Evolutionary conservation across 2,797 vertebrate genomes (phyloP).

Genomic region (Karalla daura): DNA sequence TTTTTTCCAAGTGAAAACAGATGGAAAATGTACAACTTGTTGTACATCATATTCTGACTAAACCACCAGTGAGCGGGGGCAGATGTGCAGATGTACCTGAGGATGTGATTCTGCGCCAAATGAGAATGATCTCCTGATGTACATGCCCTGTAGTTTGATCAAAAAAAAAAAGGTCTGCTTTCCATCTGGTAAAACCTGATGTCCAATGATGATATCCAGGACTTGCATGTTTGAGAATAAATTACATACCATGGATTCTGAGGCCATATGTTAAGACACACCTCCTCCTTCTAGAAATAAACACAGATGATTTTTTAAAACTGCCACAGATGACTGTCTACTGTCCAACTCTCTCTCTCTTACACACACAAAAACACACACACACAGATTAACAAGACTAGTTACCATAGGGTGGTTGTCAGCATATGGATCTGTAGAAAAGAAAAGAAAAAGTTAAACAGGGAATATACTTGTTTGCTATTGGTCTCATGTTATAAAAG

Average conservation of each 20-base stretch:
- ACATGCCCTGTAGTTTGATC: slow-evolving; percentile 45
- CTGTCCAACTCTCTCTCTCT: neutral
- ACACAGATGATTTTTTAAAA: slow-evolving; percentile 38
- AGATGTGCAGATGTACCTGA: slow-evolving; percentile 38
- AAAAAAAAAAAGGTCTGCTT: slow-evolving; percentile 16
- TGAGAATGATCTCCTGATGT: slow-evolving; percentile 43
- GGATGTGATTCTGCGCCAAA: slow-evolving; percentile 18
- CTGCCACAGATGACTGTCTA: slow-evolving; percentile 23
- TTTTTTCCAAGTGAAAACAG: slow-evolving; percentile 1
- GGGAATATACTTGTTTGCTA: neutral
- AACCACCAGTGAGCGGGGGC: neutral
- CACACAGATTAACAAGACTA: neutral
- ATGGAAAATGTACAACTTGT: neutral
- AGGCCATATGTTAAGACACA: slow-evolving; percentile 56
- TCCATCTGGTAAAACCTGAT: slow-evolving; percentile 25
- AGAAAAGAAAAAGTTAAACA: neutral
- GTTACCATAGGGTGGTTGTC: slow-evolving; percentile 71
- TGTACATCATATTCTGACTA: neutral
- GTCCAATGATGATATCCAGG: slow-evolving; percentile 17
- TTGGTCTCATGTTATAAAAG: neutral
- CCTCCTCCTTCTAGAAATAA: slow-evolving; percentile 74
- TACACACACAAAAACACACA: neutral
- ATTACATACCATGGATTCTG: slow-evolving; percentile 75
- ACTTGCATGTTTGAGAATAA: neutral
- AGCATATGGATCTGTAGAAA: slow-evolving; percentile 80